Conservation (phyloP, 2,797 vertebrate species). For the Sebastes trivittatus region DNA sequence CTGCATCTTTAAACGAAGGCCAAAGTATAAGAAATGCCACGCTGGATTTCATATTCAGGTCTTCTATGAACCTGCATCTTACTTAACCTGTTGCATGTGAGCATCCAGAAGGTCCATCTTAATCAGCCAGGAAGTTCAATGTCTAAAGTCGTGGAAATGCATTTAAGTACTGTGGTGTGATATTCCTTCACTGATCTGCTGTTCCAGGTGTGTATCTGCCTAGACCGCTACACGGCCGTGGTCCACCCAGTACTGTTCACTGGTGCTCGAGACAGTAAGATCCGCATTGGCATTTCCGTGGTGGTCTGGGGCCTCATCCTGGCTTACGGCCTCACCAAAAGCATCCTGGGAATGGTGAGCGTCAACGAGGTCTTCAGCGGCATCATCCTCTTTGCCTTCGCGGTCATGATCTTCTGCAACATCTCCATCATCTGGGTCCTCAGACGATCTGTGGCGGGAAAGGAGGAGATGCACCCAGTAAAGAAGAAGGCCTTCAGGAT, state of each 20-base stretch:
- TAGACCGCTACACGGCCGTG: constrained; percentile 82
- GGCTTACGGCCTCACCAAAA: constrained; percentile 70
- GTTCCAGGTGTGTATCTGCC: constrained; percentile 77
- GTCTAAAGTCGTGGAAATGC: too few relatives aligned
- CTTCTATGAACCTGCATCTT: background rate
- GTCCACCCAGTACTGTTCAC: constrained; percentile 80
- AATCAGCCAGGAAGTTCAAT: too few relatives aligned
- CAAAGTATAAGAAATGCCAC: too few relatives aligned
- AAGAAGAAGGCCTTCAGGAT: constrained; percentile 83
- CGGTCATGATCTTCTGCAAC: constrained; percentile 83
- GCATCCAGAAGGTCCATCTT: too few relatives aligned
- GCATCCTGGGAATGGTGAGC: constrained; percentile 55
- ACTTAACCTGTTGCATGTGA: background rate
- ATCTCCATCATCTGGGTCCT: constrained; percentile 81
- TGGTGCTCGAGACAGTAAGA: constrained; percentile 66
- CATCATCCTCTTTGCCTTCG: constrained; percentile 76
- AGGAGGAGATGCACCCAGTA: constrained; percentile 80
- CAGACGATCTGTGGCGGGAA: constrained; percentile 74
- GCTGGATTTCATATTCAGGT: background rate
- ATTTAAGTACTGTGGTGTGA: too few relatives aligned
- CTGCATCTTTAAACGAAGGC: background rate
- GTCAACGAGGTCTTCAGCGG: constrained; percentile 72
- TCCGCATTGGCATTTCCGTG: constrained; percentile 58
- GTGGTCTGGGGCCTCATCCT: constrained; percentile 73
- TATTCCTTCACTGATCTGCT: background rate